Base-by-base conservation (phyloP, 2,797 vertebrate species). In the Psittacula derbiana region DNA sequence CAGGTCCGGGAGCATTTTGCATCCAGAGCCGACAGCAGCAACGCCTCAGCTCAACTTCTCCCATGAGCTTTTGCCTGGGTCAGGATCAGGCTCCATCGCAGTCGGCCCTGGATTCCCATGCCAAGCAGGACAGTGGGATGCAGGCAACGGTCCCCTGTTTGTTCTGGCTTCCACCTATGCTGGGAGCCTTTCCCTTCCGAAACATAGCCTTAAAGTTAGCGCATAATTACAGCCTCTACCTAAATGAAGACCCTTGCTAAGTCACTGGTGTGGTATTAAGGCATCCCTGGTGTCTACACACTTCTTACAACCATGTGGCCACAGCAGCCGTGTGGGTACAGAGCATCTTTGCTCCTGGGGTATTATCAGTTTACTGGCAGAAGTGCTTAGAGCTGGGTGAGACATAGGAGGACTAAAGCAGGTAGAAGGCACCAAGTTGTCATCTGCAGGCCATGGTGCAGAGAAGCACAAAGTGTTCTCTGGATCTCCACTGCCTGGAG, bases 311-410 rank as follows among this genome's bases (percentile, higher is more conserved):
- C 25, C 1, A 0, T 1, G 31, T 3, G 18, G 27, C 20, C 2
- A 0, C 8, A 31, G 50, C 41, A 24, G 16, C 67, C 69, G 4
- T 0, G 0, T 3, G 1, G 1, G 6, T 10, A n/a, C n/a, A 12
- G 28, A 66, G 44, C 49, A 58, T 33, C 64, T 17, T 13, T 19
- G 4, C 12, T 75, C 36, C 49, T 19, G 24, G 15, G 23, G n/a
- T 18, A 66, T 74, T 15, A 31, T 28, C 28, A 15, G 21, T 70
- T 76, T 46, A 5, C 10, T 0, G 1, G 43, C 49, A 80, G 47
- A 62, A 25, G 16, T 16, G 30, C 33, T 61, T 20, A 25, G 43
- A 47, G 52, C 30, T 60, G 62, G 30, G 44, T 2, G 60, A 72
- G 40, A 28, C 2, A 1, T 1, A 0, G 1, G 12, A 65, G 53